Evolutionary conservation across 2,113 vertebrate species (phyloP).

Genomic region (Apodemus sylvaticus): DNA sequence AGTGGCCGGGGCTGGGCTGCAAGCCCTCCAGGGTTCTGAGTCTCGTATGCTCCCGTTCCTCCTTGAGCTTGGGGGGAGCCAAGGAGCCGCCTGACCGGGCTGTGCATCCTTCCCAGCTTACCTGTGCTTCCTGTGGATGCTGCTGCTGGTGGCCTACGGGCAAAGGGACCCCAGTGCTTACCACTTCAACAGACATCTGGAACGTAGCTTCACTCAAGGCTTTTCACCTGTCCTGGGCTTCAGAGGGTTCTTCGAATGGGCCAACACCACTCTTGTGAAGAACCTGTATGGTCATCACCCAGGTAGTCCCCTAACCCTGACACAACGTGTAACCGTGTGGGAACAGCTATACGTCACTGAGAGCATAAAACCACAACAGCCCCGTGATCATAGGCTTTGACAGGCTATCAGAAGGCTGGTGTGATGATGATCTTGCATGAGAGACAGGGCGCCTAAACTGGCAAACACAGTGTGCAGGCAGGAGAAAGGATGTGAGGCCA

Average conservation of each 20-base stretch:
- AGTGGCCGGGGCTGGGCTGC: neutral
- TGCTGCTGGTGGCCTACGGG: slow-evolving; percentile 94
- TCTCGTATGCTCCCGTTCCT: neutral
- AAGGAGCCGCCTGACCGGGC: neutral
- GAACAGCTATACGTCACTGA: neutral
- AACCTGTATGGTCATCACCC: slow-evolving; percentile 91
- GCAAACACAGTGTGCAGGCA: neutral
- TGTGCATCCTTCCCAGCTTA: slow-evolving; percentile 86
- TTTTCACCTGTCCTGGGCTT: slow-evolving; percentile 88
- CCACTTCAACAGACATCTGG: slow-evolving; percentile 93
- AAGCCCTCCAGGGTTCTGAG: neutral
- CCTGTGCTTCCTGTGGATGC: slow-evolving; percentile 95
- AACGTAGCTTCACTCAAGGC: slow-evolving; percentile 91
- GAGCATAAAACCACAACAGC: neutral
- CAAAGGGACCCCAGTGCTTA: slow-evolving; percentile 95
- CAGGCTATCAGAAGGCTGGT: neutral
- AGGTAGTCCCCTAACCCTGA: slow-evolving; percentile 83
- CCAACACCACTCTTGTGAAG: slow-evolving; percentile 90
- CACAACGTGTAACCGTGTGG: no score
- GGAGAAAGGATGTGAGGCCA: neutral
- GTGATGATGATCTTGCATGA: neutral
- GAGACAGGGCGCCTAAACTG: neutral
- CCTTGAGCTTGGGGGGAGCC: neutral
- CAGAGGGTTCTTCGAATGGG: slow-evolving; percentile 92
- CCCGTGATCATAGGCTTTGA: neutral